These are phyloP conservation scores for Volucella inflata DNA, from an alignment of 2,888 invertebrate species.

Conservation along the genomic window DNA sequence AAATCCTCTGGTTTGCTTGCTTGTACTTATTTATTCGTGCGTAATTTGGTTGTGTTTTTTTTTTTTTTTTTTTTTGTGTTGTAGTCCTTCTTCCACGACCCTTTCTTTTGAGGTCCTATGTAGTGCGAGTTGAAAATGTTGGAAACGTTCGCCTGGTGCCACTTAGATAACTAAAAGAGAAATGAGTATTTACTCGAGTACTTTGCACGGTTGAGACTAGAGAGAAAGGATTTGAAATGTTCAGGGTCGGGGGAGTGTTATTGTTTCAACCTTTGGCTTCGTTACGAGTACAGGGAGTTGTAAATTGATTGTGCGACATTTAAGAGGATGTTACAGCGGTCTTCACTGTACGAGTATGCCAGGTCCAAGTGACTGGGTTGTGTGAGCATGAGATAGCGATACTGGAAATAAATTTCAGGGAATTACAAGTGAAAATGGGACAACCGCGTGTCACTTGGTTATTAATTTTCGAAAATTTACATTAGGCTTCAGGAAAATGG, in stretches of 20 bases:
- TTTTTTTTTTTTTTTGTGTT: too few species aligned
- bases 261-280: conserved; percentile 23
- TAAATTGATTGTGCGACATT: conserved; percentile 66
- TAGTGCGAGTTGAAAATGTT: not conserved
- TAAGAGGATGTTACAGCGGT: conserved; percentile 59
- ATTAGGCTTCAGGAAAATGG: too few species aligned
- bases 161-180: conserved; percentile 71
- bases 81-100: not conserved
- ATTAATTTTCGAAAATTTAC: not conserved
- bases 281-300: conserved; percentile 27
- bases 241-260: conserved; percentile 15
- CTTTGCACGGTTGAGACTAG: conserved; percentile 22
- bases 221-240: not conserved
- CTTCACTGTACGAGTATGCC: conserved; percentile 7
- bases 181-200: conserved; percentile 64
- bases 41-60: conserved; percentile 42
- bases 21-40: conserved; percentile 65
- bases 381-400: conserved; percentile 58
- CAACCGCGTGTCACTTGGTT: conserved; percentile 3
- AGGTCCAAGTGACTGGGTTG: conserved; percentile 30
- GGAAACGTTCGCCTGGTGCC: conserved; percentile 46
- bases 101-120: not conserved
- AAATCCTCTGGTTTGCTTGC: conserved; percentile 3
- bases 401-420: conserved; percentile 50
- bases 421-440: conserved; percentile 22